Evolutionary conservation across 2,797 vertebrate species (phyloP), one percentile per base, ranked within the genome.

Genomic region (Enteromius viviparus): DNA sequence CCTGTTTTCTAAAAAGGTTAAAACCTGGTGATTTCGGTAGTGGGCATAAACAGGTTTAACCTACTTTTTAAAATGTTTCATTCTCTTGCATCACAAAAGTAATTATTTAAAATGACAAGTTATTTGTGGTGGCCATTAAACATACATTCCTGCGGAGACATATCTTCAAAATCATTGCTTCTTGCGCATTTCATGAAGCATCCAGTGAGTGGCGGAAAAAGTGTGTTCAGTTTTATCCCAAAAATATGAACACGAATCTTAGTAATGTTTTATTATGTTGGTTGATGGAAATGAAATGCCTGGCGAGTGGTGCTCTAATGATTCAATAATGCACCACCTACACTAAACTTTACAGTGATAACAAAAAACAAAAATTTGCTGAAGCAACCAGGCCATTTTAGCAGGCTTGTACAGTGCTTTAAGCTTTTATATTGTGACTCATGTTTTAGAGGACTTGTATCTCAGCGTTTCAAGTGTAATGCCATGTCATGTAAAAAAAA

Each of bases 61-160:
- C 75, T 81, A 32, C 40, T 78, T 62, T 40, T 19, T 32, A 26
- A 19, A 77, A n/a, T 75, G 34, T 74, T 75, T 19, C 7, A n/a
- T 70, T 81, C 55, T 74, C 82, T 78, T 19, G 66, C 70, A 65
- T 76, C 76, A 80, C 78, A 26, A 51, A 78, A 78, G 58, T 29
- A 12, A 42, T 45, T 68, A 37, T 47, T 65, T 32, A 17, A 53
- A 19, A 42, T 72, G 70, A 49, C 40, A 55, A 80, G 60, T 76
- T 82, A 42, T 76, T 10, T 76, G 42, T 81, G 87, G 47, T 88
- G 87, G 84, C 58, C 58, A 66, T 60, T 26, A 55, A 58, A 58
- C 34, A 58, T 17, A 58, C 9, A 15, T 64, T 7, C 26, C 70
- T 12, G 26, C 9, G 0, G 45, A 29, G 17, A 53, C 29, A n/a